These are phyloP conservation scores for Steinernema feltiae DNA, from an alignment of 1,140 invertebrate genomes.

Conservation along the genomic window DNA sequence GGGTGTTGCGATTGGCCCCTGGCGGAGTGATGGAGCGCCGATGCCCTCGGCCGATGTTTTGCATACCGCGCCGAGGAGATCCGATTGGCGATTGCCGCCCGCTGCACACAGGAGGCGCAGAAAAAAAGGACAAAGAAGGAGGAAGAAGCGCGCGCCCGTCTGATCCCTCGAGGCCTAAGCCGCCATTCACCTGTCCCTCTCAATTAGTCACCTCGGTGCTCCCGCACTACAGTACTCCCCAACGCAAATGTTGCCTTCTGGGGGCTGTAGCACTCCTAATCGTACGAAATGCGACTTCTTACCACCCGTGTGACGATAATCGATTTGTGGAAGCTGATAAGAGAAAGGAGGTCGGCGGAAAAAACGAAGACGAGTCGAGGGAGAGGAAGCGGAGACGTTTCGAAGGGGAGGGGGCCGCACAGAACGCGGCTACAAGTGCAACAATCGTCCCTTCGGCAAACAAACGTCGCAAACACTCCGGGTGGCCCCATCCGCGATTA, in stretches of 20 bases:
- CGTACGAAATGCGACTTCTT: not conserved
- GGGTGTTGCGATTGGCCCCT: constrained; percentile 12
- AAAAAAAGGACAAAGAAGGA: not conserved
- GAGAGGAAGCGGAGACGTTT: not conserved
- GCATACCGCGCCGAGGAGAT: not conserved
- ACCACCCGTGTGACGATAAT: constrained; percentile 3
- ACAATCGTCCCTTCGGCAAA: not conserved
- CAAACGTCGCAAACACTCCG: not conserved
- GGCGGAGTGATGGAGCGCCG: not conserved
- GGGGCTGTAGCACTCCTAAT: not conserved
- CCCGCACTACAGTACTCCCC: not conserved
- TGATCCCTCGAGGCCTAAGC: not conserved
- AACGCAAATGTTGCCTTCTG: not conserved
- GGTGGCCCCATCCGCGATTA: not conserved
- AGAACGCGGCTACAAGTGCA: not conserved
- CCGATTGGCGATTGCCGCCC: not conserved
- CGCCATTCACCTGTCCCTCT: not conserved
- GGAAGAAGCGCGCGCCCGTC: not conserved
- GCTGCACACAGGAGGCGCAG: not conserved
- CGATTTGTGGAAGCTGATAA: not conserved
- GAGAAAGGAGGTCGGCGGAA: not conserved
- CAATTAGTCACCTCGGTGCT: not conserved
- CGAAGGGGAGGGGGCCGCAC: not conserved
- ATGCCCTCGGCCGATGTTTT: not conserved
- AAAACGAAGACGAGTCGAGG: not conserved